Base-by-base conservation (phyloP, 2,797 vertebrate species). In the Acrossocheilus fasciatus region DNA sequence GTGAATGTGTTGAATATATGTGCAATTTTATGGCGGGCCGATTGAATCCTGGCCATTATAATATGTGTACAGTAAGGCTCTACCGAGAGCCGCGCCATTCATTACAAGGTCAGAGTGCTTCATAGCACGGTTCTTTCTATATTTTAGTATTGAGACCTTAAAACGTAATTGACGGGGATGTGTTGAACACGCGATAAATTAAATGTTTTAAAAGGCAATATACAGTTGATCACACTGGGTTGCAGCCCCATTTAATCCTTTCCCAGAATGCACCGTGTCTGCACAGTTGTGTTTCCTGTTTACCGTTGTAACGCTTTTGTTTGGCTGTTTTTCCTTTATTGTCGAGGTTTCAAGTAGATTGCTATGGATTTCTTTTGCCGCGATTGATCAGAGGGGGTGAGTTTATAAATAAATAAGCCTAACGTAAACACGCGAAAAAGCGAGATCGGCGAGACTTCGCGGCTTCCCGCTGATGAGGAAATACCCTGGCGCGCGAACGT, bases 211-310 rank as follows among this genome's bases (percentile, higher is more conserved):
- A 34, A 18, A 14, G 3, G 23, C 12, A 70, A 30, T 45, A 52
- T 82, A 57, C 30, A 54, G 74, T 81, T 66, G 36, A 83, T 83
- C 73, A 68, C 84, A 68, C 83, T 89, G 87, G 77, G 76, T 68
- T 50, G 78, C 84, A 88, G 84, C 87, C 89, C 89, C 91, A 91
- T 95, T 93, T 95, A 95, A 95, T 96, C 94, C 91, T 88, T 93
- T 94, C 94, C 94, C 95, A 94, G 70, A 91, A 95, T 95, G 94
- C 95, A 95, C 91, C 92, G 92, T 89, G 89, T 84, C 90, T 85
- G 88, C 79, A 80, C 81, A 57, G 89, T 87, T 90, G 87, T 89
- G 90, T 86, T 95, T 95, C 95, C 95, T 95, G 95, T 95, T 95
- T 95, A 94, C 94, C 93, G 90, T 92, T 88, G 89, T 87, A 77